phyloP scores from a whole-genome alignment of 2,888 invertebrate species.

The Drosophila bunnanda region DNA sequence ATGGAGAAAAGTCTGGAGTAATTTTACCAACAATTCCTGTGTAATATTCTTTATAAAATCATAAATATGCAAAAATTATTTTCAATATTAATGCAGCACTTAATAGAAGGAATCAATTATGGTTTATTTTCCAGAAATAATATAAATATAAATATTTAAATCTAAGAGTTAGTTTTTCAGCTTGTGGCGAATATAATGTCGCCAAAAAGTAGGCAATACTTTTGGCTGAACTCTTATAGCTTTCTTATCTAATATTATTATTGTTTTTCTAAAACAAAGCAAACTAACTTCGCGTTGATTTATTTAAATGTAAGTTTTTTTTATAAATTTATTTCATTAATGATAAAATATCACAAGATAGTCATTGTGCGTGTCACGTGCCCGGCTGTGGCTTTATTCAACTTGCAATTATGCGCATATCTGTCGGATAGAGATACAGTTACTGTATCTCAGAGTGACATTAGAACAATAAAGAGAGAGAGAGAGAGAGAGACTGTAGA shows the following conservation, averaged over 20 bases:
- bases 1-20: background rate
- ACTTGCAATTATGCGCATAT: constrained; percentile 35
- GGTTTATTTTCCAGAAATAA: background rate
- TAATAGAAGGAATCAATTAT: accelerated
- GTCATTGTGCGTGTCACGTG: constrained; percentile 12
- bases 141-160: background rate
- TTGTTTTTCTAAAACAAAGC: background rate
- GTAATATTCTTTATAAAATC: background rate
- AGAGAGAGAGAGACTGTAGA: background rate
- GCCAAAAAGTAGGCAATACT: constrained; percentile 5
- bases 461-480: constrained; percentile 13
- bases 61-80: background rate
- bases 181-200: too few species aligned
- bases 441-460: constrained; percentile 10
- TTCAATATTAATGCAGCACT: background rate
- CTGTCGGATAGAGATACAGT: constrained; percentile 29
- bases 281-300: background rate
- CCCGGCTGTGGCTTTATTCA: constrained; percentile 3
- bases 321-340: background rate
- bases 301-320: too few species aligned
- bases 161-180: background rate
- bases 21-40: background rate
- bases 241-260: background rate
- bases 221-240: background rate
- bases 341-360: background rate